These are phyloP conservation scores for Telenomus remus DNA, from an alignment of 1,140 invertebrate species.

Conservation along the genomic window DNA sequence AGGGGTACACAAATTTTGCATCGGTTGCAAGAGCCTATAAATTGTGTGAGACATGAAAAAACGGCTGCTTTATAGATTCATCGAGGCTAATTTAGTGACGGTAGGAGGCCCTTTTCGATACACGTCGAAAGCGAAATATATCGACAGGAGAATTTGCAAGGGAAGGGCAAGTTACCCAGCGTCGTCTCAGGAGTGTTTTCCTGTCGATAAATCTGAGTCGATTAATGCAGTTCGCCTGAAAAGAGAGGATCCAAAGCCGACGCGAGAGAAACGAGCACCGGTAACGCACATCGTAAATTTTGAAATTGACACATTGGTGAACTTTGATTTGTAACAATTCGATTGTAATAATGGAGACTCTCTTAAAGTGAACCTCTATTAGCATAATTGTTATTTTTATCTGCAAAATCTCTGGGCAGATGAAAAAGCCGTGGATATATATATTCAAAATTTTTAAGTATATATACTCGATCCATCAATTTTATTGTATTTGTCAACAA, in stretches of 20 bases:
- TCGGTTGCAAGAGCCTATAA: constrained; percentile 28
- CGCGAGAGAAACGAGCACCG: constrained; percentile 34
- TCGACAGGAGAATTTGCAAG: constrained; percentile 46
- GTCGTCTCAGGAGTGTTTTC: constrained; percentile 41
- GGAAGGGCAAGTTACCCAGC: constrained; percentile 33
- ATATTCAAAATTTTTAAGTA: too few relatives aligned
- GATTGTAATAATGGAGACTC: too few relatives aligned
- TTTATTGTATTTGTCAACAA: constrained; percentile 58
- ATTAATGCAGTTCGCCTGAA: constrained; percentile 32
- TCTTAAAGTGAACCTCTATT: constrained; percentile 4
- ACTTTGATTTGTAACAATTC: background rate
- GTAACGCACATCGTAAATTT: constrained; percentile 45
- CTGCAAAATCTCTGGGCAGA: too few relatives aligned
- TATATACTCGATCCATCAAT: constrained; percentile 65
- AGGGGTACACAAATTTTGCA: too few relatives aligned
- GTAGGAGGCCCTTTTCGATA: constrained; percentile 55
- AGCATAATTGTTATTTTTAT: constrained; percentile 19
- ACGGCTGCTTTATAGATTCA: constrained; percentile 52
- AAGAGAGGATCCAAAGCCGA: constrained; percentile 12
- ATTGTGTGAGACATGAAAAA: constrained; percentile 46
- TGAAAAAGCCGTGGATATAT: too few relatives aligned
- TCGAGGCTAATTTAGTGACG: constrained; percentile 57
- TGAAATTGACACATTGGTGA: background rate
- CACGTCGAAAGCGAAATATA: constrained; percentile 53
- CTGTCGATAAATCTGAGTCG: constrained; percentile 50